Percentiles rank a stretch among this genome's conserved stretches.
Evolutionary conservation across 1,140 invertebrate genomes (phyloP).

Genomic region (Drosophila lacertosa): DNA sequence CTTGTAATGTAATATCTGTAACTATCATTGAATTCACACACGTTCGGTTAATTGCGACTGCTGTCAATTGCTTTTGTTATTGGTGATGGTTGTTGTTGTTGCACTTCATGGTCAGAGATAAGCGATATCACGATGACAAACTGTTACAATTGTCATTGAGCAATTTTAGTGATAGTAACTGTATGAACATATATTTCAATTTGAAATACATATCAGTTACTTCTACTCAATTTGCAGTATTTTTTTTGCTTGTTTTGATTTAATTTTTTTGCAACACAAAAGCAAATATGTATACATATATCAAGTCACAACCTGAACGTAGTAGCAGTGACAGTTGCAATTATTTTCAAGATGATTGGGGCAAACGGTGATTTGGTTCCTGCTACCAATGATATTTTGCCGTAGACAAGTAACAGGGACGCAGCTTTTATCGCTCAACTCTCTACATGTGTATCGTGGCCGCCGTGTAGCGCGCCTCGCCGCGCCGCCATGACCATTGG

Average conservation of each 20-base stretch:
- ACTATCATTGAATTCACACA: conserved; percentile 10
- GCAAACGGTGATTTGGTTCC: not conserved
- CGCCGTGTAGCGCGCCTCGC: conserved; percentile 95
- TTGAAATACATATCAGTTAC: not conserved
- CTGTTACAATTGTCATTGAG: not conserved
- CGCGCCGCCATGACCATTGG: conserved; percentile 94
- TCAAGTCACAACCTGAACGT: not conserved
- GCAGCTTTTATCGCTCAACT: conserved; percentile 15
- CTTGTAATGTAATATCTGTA: conserved; percentile 8
- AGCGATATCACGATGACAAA: not conserved
- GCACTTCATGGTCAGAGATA: not conserved
- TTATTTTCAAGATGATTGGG: not conserved
- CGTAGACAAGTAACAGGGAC: conserved; percentile 24
- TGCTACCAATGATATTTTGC: conserved; percentile 12
- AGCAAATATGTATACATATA: not conserved
- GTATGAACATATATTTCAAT: not conserved
- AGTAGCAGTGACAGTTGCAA: not conserved
- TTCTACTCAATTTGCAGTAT: no score
- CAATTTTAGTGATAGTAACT: not conserved
- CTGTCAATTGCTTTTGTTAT: conserved; percentile 7
- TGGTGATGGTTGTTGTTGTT: not conserved
- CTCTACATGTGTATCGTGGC: conserved; percentile 95
- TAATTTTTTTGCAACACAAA: not conserved
- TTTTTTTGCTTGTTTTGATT: not conserved
- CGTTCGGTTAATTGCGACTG: conserved; percentile 9